Evolutionary conservation across 2,797 vertebrate species (phyloP), one percentile per base, ranked within the genome.

Genomic region (Sardinella longiceps): DNA sequence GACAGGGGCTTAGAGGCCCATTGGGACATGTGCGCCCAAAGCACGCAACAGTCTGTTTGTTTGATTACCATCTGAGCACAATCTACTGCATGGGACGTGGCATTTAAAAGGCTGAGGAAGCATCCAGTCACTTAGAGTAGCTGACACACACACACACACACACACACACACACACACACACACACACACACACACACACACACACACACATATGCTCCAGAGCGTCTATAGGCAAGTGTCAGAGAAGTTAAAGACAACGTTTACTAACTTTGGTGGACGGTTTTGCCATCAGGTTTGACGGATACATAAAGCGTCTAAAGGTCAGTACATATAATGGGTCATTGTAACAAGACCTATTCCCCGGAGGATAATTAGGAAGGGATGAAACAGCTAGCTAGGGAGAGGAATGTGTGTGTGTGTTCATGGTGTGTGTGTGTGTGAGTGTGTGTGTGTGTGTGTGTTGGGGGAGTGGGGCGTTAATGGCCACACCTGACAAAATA

Each of bases 401-500:
- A 20, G 15, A 74, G 66, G 66, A 74, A 74, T 20, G 33, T 39
- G 33, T 37, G 66, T 74, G 60, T 66, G 60, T 28, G 60, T 66
- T n/a, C n/a, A n/a, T n/a, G n/a, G 66, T 74, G 63, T 70, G 63
- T 70, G 63, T 37, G n/a, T n/a, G n/a, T n/a, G n/a, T n/a, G n/a
- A n/a, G 25, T 66, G 60, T 66, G 25, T 66, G 66, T 74, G 12
- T 74, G 66, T 37, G 66, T 74, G 63, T 70, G 63, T 70, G 63
- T 37, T 23, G 25, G 25, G 23, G 37, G 28, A 43, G 20, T 15
- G 80, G 18, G 56, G 33, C 39, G 25, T 63, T 80, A 84, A 86
- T 85, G 81, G 82, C 45, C 83, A 80, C 84, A 85, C 86, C 85
- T 86, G 82, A 87, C 82, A 82, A 85, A 86, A 88, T 83, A 89